Percentiles rank a stretch among this genome's conserved stretches.
Evolutionary conservation across 2,888 invertebrate genomes (phyloP).

Genomic region (Acrobasis consociella): DNA sequence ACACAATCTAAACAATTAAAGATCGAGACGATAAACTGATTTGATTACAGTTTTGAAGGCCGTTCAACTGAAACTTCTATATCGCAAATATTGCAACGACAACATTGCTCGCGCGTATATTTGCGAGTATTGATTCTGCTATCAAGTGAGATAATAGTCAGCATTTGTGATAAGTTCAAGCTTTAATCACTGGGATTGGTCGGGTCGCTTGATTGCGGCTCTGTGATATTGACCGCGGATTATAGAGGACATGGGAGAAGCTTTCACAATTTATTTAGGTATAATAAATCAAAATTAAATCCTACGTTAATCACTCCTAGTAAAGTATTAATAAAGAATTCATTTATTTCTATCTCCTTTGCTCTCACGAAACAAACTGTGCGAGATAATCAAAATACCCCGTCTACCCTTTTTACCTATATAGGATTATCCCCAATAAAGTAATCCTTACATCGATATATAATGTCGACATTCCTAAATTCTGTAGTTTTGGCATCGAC

Average conservation of each 20-base stretch:
- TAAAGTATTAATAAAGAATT: background rate
- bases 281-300: background rate
- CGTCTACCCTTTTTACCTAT: background rate
- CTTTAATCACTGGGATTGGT: conserved; percentile 45
- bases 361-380: background rate
- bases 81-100: background rate
- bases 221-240: conserved; percentile 38
- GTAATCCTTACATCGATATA: background rate
- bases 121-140: conserved; percentile 61
- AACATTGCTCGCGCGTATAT: conserved; percentile 21
- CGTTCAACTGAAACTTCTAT: too few species aligned
- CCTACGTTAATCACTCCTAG: background rate
- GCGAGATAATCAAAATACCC: background rate
- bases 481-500: background rate
- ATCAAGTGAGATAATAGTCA: conserved; percentile 50
- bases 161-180: conserved; percentile 55
- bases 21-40: background rate
- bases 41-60: background rate
- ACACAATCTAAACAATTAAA: conserved; percentile 33
- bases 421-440: background rate
- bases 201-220: conserved; percentile 30
- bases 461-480: background rate
- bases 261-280: background rate
- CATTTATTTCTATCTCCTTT: background rate
- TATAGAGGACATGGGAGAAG: background rate